Conservation (phyloP, 1,140 invertebrate species). For the Lepidurus arcticus region DNA sequence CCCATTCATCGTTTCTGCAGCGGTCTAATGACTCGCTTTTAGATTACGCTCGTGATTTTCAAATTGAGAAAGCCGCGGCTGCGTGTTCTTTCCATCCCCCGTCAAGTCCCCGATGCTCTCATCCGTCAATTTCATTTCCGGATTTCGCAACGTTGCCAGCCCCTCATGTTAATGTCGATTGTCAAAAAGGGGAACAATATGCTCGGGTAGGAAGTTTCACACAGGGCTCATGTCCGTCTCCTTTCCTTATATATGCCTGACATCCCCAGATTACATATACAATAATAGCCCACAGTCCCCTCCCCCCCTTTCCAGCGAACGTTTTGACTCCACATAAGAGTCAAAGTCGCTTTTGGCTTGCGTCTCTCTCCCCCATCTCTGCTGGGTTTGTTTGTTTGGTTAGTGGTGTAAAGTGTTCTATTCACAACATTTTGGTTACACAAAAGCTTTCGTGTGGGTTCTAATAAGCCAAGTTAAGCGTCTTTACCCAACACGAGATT, state of each 20-base stretch:
- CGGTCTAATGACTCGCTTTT: background rate
- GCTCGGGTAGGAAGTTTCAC: background rate
- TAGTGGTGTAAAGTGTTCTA: background rate
- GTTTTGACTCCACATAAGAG: background rate
- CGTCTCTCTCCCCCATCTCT: background rate
- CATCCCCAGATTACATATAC: constrained; percentile 17
- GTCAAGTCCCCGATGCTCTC: background rate
- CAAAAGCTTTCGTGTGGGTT: too few species aligned
- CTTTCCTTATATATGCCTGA: constrained; percentile 6
- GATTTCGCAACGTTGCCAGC: background rate
- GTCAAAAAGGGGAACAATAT: constrained; percentile 6
- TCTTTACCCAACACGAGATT: too few species aligned
- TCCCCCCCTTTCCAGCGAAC: background rate
- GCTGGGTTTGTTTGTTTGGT: background rate
- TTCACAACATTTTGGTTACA: too few species aligned
- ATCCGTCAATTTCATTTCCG: constrained; percentile 6
- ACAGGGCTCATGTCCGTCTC: background rate
- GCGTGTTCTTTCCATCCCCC: too few species aligned
- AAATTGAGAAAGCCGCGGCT: background rate
- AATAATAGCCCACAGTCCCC: background rate
- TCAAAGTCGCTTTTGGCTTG: background rate
- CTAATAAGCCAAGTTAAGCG: too few species aligned
- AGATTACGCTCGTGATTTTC: constrained; percentile 21
- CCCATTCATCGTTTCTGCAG: background rate
- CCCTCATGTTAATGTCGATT: constrained; percentile 5